Evolutionary conservation across 2,888 invertebrate species (phyloP), one percentile per base, ranked within the genome.

Genomic region (Drosophila subquinaria): DNA sequence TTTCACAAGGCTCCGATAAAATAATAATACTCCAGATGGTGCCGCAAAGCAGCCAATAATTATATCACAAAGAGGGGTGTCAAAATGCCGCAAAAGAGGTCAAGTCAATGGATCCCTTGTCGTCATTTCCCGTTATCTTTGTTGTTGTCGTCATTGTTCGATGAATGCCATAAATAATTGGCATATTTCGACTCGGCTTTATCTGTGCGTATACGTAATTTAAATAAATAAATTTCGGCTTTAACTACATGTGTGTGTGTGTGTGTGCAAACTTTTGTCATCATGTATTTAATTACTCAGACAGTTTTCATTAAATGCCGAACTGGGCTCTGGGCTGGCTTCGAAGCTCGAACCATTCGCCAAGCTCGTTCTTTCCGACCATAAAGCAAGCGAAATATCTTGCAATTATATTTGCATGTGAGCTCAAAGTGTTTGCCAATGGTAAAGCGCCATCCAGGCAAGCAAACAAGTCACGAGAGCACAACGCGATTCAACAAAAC

Each of bases 231-330:
- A 68, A 72, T 78, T 78, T 76, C 63, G 63, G 69, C 65, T 66
- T 69, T 68, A 52, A 60, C 38, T 15, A 38, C 20, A 17, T 30
- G 38, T 53, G 35, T 65, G 57, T 50, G 13, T 36, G 38, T 55
- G 17, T 38, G n/a, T 66, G 55, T 43, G 53, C 57, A 51, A 56
- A 64, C 79, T 78, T 89, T 74, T 87, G 88, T 88, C 89, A 81
- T 84, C 89, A 73, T 88, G 84, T 88, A 84, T 89, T 89, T 84
- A 84, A 84, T 89, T 84, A 84, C 89, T 84, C 89, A 71, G 88
- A 74, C 82, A 71, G 88, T 71, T 89, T 84, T 81, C 70, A 84
- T 89, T 87, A 89, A 82, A 82, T 69, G 81, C 64, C 42, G 61
- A 45, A 79, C 74, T 60, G 52, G 11, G 23, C 59, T 48, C 50